Evolutionary conservation across 2,113 vertebrate species (phyloP).

Genomic region (Camelus dromedarius): DNA sequence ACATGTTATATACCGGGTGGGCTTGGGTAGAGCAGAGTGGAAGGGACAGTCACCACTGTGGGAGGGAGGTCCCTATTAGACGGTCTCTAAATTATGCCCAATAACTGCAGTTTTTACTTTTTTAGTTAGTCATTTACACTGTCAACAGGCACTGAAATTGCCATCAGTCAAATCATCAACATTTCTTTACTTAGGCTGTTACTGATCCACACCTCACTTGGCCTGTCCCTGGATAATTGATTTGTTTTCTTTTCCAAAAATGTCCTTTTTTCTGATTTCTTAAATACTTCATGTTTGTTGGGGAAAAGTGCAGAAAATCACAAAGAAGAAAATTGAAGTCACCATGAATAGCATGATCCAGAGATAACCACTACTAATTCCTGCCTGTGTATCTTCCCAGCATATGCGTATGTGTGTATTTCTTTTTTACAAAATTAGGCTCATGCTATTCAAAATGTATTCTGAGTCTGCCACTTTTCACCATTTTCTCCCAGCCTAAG

Average conservation of each 20-base stretch:
- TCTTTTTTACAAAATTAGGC: slow-evolving; percentile 41
- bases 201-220: neutral
- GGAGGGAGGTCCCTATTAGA: neutral
- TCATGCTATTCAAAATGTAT: slow-evolving; percentile 35
- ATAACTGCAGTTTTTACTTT: neutral
- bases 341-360: neutral
- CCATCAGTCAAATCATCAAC: neutral
- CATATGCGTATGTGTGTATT: neutral
- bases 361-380: slow-evolving; percentile 36
- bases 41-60: neutral
- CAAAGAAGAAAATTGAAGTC: slow-evolving; percentile 42
- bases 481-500: slow-evolving; percentile 17
- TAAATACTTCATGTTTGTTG: neutral
- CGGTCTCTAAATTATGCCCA: neutral
- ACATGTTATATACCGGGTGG: neutral
- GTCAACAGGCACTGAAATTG: neutral
- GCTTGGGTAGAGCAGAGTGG: neutral
- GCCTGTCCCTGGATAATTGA: neutral
- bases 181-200: slow-evolving; percentile 7
- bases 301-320: neutral
- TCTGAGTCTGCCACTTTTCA: neutral
- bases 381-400: neutral
- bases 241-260: slow-evolving; percentile 30
- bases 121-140: neutral
- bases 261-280: neutral